phyloP scores from a whole-genome alignment of 1,140 invertebrate genomes.

The Sinella curviseta region DNA sequence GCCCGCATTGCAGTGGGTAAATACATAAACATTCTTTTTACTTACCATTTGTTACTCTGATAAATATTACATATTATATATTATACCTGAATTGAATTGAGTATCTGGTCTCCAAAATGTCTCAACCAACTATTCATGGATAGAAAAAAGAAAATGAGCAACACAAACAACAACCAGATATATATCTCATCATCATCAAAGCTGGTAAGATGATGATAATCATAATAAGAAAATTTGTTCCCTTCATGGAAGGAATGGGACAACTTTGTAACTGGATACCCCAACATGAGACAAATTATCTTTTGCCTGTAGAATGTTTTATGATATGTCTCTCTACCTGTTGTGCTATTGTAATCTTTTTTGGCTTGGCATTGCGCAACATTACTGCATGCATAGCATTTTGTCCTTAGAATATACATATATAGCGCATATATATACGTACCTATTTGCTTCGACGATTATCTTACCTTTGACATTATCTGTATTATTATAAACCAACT shows the following conservation, averaged over 20 bases:
- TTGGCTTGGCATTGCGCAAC: background rate
- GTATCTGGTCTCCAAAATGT: conserved; percentile 5
- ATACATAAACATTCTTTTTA: background rate
- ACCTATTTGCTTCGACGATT: too few species aligned
- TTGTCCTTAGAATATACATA: background rate
- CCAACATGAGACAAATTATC: conserved; percentile 26
- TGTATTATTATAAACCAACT: too few species aligned
- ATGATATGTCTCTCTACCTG: background rate
- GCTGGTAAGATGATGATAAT: conserved; percentile 10
- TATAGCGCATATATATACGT: background rate
- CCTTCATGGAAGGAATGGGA: conserved; percentile 17
- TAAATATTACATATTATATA: background rate
- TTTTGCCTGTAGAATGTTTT: background rate
- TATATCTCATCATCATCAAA: conserved; percentile 1
- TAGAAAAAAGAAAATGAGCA: conserved; percentile 2
- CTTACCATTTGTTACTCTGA: background rate
- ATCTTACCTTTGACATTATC: too few species aligned
- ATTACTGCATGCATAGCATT: background rate
- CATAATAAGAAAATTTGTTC: conserved; percentile 23
- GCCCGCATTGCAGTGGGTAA: background rate
- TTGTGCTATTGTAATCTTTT: background rate
- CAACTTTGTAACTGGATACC: conserved; percentile 18
- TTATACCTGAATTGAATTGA: background rate
- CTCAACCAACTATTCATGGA: background rate
- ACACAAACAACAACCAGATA: background rate